Conservation (phyloP, 2,888 invertebrate species). For the Drosophila pegasa region DNA sequence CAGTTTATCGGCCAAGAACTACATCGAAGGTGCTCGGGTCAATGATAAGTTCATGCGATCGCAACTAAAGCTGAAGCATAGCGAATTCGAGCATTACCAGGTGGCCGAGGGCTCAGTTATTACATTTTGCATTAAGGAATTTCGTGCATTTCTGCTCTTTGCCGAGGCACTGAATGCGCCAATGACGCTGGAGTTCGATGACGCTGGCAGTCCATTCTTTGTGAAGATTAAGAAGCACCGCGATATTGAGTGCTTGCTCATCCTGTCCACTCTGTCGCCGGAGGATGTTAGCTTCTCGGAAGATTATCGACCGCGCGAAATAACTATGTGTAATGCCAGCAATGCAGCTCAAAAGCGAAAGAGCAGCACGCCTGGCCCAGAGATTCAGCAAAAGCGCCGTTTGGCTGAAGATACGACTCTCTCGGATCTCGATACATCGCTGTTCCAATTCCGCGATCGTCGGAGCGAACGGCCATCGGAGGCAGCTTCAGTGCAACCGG, state of each 20-base stretch:
- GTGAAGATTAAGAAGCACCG: slow-evolving; percentile 90
- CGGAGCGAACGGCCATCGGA: slow-evolving; percentile 27
- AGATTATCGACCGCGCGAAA: slow-evolving; percentile 65
- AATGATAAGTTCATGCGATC: slow-evolving; percentile 91
- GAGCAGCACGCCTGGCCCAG: slow-evolving; percentile 38
- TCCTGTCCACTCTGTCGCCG: slow-evolving; percentile 88
- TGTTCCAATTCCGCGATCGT: slow-evolving; percentile 63
- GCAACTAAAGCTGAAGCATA: slow-evolving; percentile 89
- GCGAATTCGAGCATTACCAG: slow-evolving; percentile 80
- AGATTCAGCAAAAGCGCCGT: slow-evolving; percentile 43
- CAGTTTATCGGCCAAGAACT: slow-evolving; percentile 90
- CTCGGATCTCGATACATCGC: slow-evolving; percentile 35
- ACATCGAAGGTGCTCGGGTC: slow-evolving; percentile 88
- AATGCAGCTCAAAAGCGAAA: slow-evolving; percentile 61
- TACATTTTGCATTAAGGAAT: slow-evolving; percentile 94
- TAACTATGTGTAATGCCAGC: slow-evolving; percentile 37
- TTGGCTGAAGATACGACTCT: slow-evolving; percentile 59
- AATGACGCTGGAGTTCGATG: slow-evolving; percentile 90
- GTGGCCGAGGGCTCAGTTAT: slow-evolving; percentile 87
- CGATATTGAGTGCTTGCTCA: slow-evolving; percentile 92
- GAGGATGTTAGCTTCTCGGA: slow-evolving; percentile 83
- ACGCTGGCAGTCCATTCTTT: slow-evolving; percentile 91
- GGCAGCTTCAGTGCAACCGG: slow-evolving; percentile 58
- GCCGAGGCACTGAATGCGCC: slow-evolving; percentile 90
- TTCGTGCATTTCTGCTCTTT: slow-evolving; percentile 91